These are phyloP conservation scores for Spodoptera litura DNA, from an alignment of 1,140 invertebrate species.

Conservation along the genomic window DNA sequence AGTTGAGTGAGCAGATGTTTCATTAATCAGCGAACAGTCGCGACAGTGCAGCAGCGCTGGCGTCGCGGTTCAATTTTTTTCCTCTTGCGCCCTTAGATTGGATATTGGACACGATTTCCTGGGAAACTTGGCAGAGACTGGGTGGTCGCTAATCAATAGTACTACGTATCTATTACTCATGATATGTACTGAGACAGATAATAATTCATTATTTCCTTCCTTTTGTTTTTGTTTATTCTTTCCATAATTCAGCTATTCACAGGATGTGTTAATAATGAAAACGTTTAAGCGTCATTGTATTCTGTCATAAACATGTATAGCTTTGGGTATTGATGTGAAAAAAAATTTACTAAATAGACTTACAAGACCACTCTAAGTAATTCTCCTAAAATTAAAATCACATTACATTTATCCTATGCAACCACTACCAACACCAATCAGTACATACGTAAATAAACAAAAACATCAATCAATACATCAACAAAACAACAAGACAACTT, in stretches of 20 bases:
- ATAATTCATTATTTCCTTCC: slow-evolving; percentile 27
- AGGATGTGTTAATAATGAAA: neutral
- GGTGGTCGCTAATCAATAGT: slow-evolving; percentile 78
- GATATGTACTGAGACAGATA: slow-evolving; percentile 19
- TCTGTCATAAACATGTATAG: too few relatives aligned
- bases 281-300: too few relatives aligned
- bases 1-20: slow-evolving; percentile 75
- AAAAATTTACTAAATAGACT: too few relatives aligned
- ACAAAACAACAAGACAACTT: slow-evolving; percentile 23
- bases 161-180: slow-evolving; percentile 34
- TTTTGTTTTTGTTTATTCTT: slow-evolving; percentile 22
- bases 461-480: neutral
- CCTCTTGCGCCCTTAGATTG: slow-evolving; percentile 81
- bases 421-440: neutral
- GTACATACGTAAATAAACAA: neutral
- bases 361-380: too few relatives aligned
- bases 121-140: slow-evolving; percentile 75
- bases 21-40: slow-evolving; percentile 84
- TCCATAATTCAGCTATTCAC: neutral
- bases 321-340: too few relatives aligned
- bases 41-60: slow-evolving; percentile 82
- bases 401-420: too few relatives aligned
- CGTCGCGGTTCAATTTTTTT: slow-evolving; percentile 83
- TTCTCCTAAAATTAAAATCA: too few relatives aligned
- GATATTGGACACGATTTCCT: slow-evolving; percentile 84